Evolutionary conservation across 2,113 vertebrate species (phyloP).

Genomic region (Neogobius melanostomus): DNA sequence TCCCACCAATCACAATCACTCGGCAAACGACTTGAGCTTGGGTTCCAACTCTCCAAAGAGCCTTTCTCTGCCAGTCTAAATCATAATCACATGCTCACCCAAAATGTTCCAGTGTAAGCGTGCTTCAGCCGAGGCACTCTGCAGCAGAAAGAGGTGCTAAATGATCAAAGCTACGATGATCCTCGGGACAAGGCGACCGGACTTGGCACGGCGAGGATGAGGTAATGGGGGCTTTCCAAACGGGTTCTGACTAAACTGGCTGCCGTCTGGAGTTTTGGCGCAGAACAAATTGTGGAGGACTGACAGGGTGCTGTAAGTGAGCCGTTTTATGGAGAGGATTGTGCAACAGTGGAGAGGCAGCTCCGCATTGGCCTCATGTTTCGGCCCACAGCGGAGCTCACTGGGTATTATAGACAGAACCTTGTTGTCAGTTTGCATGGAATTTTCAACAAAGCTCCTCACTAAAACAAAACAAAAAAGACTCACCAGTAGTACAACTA

Average conservation of each 20-base stretch:
- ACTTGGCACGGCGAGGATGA: background rate
- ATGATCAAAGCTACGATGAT: background rate
- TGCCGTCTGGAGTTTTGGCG: too few relatives aligned
- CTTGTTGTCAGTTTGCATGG: background rate
- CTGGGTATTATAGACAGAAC: background rate
- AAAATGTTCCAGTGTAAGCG: background rate
- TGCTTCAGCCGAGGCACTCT: background rate
- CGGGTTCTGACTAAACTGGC: background rate
- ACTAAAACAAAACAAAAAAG: too few relatives aligned
- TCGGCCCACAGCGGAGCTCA: background rate
- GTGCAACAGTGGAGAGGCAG: constrained; percentile 2
- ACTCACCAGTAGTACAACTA: too few relatives aligned
- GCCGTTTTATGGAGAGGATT: background rate
- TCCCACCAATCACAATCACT: background rate
- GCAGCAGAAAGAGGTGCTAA: background rate
- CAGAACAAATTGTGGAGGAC: background rate
- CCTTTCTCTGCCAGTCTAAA: background rate
- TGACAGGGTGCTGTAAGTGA: background rate
- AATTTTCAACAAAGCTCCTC: too few relatives aligned
- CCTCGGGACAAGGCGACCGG: background rate
- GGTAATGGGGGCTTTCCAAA: constrained; percentile 5
- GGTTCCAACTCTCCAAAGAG: background rate
- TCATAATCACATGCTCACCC: background rate
- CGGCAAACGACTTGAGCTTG: background rate
- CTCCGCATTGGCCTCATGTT: background rate